Evolutionary conservation across 2,113 vertebrate species (phyloP).

Genomic region (Epinephelus fuscoguttatus): DNA sequence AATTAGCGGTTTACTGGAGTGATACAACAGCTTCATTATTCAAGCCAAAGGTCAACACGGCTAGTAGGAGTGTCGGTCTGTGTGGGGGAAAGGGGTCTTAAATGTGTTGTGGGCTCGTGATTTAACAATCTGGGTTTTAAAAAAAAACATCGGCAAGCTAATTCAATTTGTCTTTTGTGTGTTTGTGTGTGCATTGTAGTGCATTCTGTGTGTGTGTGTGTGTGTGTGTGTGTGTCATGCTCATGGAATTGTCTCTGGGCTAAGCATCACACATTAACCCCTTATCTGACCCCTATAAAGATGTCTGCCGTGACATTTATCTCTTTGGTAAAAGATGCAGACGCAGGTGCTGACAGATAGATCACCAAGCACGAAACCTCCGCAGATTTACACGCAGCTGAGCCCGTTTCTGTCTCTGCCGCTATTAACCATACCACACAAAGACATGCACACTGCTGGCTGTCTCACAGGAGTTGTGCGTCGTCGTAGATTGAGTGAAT

Average conservation of each 20-base stretch:
- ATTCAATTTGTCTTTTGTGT: slow-evolving; percentile 67
- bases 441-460: slow-evolving; percentile 32
- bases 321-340: slow-evolving; percentile 67
- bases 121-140: slow-evolving; percentile 62
- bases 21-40: slow-evolving; percentile 82
- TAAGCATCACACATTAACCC: slow-evolving; percentile 77
- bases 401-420: slow-evolving; percentile 2
- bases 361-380: slow-evolving; percentile 52
- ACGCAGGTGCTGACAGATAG: slow-evolving; percentile 55
- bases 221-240: slow-evolving; percentile 19
- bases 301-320: slow-evolving; percentile 73
- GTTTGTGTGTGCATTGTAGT: slow-evolving; percentile 26
- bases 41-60: slow-evolving; percentile 79
- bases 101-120: slow-evolving; percentile 65
- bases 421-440: slow-evolving; percentile 23
- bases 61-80: slow-evolving; percentile 59
- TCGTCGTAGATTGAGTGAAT: slow-evolving; percentile 50
- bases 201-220: background rate
- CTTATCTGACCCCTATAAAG: slow-evolving; percentile 75
- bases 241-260: slow-evolving; percentile 63
- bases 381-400: slow-evolving; percentile 55
- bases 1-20: slow-evolving; percentile 82
- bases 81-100: slow-evolving; percentile 51
- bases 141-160: slow-evolving; percentile 47
- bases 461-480: slow-evolving; percentile 10